Evolutionary conservation across 2,113 vertebrate species (phyloP).

Genomic region (Dicentrarchus labrax): DNA sequence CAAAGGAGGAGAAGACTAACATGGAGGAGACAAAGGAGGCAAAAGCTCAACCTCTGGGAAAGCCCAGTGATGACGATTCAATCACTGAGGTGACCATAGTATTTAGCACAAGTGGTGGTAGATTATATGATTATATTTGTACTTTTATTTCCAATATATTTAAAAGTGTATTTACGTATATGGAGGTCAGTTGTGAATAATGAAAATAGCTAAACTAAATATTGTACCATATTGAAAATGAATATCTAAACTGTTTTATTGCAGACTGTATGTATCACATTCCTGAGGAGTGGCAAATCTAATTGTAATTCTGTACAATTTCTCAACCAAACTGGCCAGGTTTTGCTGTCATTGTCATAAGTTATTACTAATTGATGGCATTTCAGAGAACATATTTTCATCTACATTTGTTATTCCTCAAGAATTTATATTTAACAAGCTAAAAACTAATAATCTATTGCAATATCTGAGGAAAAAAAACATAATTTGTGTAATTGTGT

Average conservation of each 20-base stretch:
- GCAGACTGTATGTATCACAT: not conserved
- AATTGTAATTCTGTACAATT: too few species aligned
- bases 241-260: not conserved
- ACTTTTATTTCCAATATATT: not conserved
- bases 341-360: too few species aligned
- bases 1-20: slow-evolving; percentile 45
- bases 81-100: slow-evolving; percentile 77
- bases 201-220: not conserved
- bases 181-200: not conserved
- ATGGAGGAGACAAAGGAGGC: slow-evolving; percentile 61
- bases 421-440: not conserved
- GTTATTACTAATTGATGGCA: not conserved
- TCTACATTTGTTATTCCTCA: not conserved
- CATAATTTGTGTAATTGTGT: slow-evolving; percentile 31
- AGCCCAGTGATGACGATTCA: slow-evolving; percentile 63
- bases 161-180: not conserved
- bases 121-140: not conserved
- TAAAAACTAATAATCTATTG: not conserved
- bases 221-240: not conserved
- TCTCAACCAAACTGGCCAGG: too few species aligned
- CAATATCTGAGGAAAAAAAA: not conserved
- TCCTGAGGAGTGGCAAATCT: too few species aligned
- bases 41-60: slow-evolving; percentile 55
- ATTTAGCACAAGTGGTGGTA: slow-evolving; percentile 37
- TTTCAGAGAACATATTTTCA: not conserved